Percentiles rank a stretch among this genome's conserved stretches.
Conservation (phyloP, 1,140 invertebrate genomes). For the Aethina tumida region DNA sequence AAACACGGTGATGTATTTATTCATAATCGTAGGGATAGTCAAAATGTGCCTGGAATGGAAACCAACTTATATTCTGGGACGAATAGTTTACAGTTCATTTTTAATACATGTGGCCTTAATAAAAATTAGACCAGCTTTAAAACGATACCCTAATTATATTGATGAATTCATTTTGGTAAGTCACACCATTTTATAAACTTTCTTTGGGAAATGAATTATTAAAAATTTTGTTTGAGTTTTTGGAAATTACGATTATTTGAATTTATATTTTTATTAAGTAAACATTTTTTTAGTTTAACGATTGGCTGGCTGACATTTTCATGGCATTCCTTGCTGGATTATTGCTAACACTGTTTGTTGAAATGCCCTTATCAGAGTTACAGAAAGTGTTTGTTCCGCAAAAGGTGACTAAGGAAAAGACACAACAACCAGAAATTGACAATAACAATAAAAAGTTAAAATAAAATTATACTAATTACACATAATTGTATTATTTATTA, state of each 20-base stretch:
- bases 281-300: too few species aligned
- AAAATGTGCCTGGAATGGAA: constrained; percentile 3
- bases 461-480: too few species aligned
- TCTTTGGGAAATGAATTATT: too few species aligned
- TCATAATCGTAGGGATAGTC: constrained; percentile 2
- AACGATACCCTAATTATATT: not conserved
- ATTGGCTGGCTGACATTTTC: too few species aligned
- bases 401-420: not conserved
- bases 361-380: constrained; percentile 7
- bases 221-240: too few species aligned
- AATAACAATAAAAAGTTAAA: not conserved
- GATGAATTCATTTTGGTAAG: constrained; percentile 4
- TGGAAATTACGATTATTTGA: too few species aligned
- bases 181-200: not conserved
- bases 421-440: not conserved
- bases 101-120: constrained; percentile 3
- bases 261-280: too few species aligned
- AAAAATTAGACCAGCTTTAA: constrained; percentile 7
- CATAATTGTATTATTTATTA: too few species aligned
- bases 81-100: constrained; percentile 2
- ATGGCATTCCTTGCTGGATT: not conserved
- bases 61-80: constrained; percentile 1
- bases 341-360: constrained; percentile 4
- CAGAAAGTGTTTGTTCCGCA: not conserved
- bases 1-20: constrained; percentile 5